Evolutionary conservation across 2,113 vertebrate genomes (phyloP), one percentile per base, ranked within the genome.

Genomic region (Dipodomys spectabilis): DNA sequence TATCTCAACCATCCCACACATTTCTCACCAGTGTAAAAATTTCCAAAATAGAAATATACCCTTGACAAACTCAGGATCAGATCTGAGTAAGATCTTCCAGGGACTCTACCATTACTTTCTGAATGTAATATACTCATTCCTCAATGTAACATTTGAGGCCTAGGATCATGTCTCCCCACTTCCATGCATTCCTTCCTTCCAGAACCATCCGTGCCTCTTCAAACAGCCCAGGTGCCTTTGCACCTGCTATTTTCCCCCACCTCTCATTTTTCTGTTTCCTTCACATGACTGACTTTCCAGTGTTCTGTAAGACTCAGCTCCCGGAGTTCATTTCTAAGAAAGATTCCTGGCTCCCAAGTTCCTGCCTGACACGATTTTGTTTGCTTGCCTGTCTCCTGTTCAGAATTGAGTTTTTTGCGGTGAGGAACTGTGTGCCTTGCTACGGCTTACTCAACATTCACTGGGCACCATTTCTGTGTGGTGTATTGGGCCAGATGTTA

Each of bases 401-500:
- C 28, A 72, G 53, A 75, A 27, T 25, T 71, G 79, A 78, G 27
- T 45, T 83, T 93, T 68, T 35, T 19, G 19, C 62, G 30, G 23
- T 44, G 53, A 86, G 20, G 15, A 81, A 15, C 49, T 73, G 2
- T 62, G 2, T 60, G 25, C 19, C 78, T 83, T 67, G 49, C 39
- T 78, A 5, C 53, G 28, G 32, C 60, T 73, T n/a, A 7, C 11
- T 65, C 64, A 30, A 32, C 7, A n/a, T 35, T 80, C 32, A 82
- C 69, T 13, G 27, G 74, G 65, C 23, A 5, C 44, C 23, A 7
- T 49, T 5, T 57, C 74, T 77, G 44, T 10, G 86, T 62, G 6
- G 0, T 44, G 2, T 3, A 0, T 30, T 6, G 10, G 25, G 5
- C 32, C 23, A 7, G 44, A 1, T 45, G 23, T 39, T 39, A n/a